Evolutionary conservation across 2,113 vertebrate species (phyloP).

Genomic region (Limnothrissa miodon): DNA sequence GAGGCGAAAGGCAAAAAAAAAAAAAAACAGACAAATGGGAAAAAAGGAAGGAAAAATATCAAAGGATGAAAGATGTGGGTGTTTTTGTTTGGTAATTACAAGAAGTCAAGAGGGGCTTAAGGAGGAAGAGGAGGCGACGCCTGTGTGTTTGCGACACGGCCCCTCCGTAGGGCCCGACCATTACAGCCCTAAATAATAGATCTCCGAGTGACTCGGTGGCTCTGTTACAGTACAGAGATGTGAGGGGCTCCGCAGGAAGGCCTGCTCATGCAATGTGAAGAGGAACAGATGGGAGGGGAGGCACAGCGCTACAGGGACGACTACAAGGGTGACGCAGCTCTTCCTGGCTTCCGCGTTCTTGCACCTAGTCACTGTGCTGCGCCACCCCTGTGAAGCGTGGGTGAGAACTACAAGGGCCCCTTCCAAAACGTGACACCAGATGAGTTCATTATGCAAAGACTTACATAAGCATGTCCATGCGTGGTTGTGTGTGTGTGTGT

Average conservation of each 20-base stretch:
- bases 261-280: slow-evolving; percentile 59
- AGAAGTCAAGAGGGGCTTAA: slow-evolving; percentile 16
- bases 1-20: slow-evolving; percentile 9
- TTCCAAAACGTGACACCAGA: background rate
- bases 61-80: slow-evolving; percentile 40
- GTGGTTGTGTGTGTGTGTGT: background rate
- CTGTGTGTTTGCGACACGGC: slow-evolving; percentile 16
- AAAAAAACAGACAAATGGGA: background rate
- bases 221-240: background rate
- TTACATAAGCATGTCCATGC: background rate
- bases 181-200: slow-evolving; percentile 60
- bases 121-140: slow-evolving; percentile 40
- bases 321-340: background rate
- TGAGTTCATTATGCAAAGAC: background rate
- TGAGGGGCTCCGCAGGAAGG: slow-evolving; percentile 39
- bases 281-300: slow-evolving; percentile 54
- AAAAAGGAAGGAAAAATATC: slow-evolving; percentile 29
- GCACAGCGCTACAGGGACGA: slow-evolving; percentile 26
- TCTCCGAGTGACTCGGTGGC: slow-evolving; percentile 28
- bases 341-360: background rate
- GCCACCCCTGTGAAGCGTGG: slow-evolving; percentile 8
- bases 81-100: slow-evolving; percentile 58
- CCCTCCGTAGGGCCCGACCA: slow-evolving; percentile 49
- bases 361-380: background rate
- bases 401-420: background rate